Conservation (phyloP, 2,888 invertebrate species). For the Phaonia tiefii region DNA sequence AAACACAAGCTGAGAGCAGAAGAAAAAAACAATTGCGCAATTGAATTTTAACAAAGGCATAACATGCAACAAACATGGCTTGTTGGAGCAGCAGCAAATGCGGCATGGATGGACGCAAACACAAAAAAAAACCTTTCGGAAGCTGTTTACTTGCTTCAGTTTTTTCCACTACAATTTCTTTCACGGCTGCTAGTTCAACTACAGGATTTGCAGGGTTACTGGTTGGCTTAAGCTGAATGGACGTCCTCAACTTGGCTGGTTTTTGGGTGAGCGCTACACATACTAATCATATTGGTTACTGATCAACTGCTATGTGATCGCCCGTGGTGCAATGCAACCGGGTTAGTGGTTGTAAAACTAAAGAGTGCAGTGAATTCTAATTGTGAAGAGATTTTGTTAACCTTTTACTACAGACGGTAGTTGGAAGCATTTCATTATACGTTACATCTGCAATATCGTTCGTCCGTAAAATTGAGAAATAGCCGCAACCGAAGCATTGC, state of each 20-base stretch:
- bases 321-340: too few relatives aligned
- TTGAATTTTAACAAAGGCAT: conserved; percentile 65
- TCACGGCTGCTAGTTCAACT: not conserved
- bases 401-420: too few relatives aligned
- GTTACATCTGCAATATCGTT: too few relatives aligned
- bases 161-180: conserved; percentile 47
- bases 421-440: too few relatives aligned
- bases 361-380: too few relatives aligned
- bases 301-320: too few relatives aligned
- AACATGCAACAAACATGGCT: conserved; percentile 58
- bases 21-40: conserved; percentile 62
- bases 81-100: conserved; percentile 42
- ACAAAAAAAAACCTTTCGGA: conserved; percentile 60
- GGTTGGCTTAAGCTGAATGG: not conserved
- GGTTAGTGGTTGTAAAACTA: too few relatives aligned
- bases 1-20: not conserved
- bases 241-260: not conserved
- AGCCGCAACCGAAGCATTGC: too few relatives aligned
- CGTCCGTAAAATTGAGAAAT: too few relatives aligned
- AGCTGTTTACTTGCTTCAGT: conserved; percentile 64
- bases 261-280: not conserved
- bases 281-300: too few relatives aligned
- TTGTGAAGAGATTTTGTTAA: too few relatives aligned
- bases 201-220: conserved; percentile 9
- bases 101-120: conserved; percentile 23